These are phyloP conservation scores for Tympanoctomys barrerae DNA, from an alignment of 2,797 vertebrate species.

Conservation along the genomic window DNA sequence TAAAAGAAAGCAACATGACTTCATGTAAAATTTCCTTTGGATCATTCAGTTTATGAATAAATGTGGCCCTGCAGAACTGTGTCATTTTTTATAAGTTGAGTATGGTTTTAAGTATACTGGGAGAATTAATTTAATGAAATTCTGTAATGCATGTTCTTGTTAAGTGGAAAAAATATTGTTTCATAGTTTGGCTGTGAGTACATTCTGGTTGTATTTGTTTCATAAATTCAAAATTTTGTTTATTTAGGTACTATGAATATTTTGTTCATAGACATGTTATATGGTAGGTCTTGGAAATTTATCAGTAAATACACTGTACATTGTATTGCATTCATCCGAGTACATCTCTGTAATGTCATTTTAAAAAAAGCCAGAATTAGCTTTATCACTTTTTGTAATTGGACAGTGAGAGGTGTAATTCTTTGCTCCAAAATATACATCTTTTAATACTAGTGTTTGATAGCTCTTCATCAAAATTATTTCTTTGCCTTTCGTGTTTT, in stretches of 20 bases:
- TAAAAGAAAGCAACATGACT: constrained; percentile 41
- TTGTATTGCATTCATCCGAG: not conserved
- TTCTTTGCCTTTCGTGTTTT: not conserved
- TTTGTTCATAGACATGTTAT: not conserved
- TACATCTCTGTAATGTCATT: not conserved
- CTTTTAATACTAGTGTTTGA: not conserved
- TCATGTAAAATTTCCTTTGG: not conserved
- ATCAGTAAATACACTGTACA: not conserved
- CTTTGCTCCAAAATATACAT: not conserved
- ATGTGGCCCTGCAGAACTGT: not conserved
- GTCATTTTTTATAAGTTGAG: not conserved
- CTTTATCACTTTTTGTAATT: constrained; percentile 32
- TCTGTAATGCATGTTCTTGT: not conserved
- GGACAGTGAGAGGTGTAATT: not conserved
- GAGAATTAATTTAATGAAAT: constrained; percentile 27
- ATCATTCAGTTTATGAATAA: constrained; percentile 21
- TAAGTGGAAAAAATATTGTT: not conserved
- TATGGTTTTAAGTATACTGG: not conserved
- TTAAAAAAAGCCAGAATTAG: not conserved
- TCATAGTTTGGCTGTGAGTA: constrained; percentile 29
- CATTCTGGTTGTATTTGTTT: constrained; percentile 57
- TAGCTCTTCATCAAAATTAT: constrained; percentile 22
- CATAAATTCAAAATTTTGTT: constrained; percentile 36
- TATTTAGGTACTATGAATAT: constrained; percentile 1
- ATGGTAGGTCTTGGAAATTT: not conserved